Evolutionary conservation across 2,888 invertebrate species (phyloP).

Genomic region (Ferdinandea cuprea): DNA sequence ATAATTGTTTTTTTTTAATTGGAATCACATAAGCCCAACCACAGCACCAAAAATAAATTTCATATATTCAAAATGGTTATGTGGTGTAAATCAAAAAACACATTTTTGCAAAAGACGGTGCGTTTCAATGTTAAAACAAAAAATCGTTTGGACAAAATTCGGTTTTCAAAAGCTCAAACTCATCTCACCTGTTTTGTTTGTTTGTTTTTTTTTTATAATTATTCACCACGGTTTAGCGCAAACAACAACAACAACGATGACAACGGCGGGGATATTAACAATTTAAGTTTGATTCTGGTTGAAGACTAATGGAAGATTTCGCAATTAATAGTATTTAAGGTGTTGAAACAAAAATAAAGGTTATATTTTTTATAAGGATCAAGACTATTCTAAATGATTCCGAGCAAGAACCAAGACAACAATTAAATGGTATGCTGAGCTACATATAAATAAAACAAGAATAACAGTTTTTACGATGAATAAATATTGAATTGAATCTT

Average conservation of each 20-base stretch:
- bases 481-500: too few species aligned
- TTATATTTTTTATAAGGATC: neutral
- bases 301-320: slow-evolving; percentile 48
- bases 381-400: neutral
- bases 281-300: slow-evolving; percentile 61
- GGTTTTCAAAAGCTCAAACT: slow-evolving; percentile 48
- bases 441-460: too few species aligned
- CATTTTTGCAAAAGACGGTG: slow-evolving; percentile 68
- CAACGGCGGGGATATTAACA: slow-evolving; percentile 51
- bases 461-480: neutral
- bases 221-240: slow-evolving; percentile 31
- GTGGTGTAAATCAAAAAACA: slow-evolving; percentile 52
- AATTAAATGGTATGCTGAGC: too few species aligned
- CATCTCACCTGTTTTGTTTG: slow-evolving; percentile 49
- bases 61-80: slow-evolving; percentile 15
- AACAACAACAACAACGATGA: slow-evolving; percentile 39
- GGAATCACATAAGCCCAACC: slow-evolving; percentile 66
- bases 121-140: slow-evolving; percentile 62
- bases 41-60: slow-evolving; percentile 58
- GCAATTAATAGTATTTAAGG: slow-evolving; percentile 51
- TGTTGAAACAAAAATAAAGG: slow-evolving; percentile 41
- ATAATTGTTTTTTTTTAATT: slow-evolving; percentile 22
- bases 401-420: neutral
- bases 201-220: slow-evolving; percentile 24
- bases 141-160: slow-evolving; percentile 51